Conservation (phyloP, 1,140 invertebrate genomes). For the Lucilia sericata region DNA sequence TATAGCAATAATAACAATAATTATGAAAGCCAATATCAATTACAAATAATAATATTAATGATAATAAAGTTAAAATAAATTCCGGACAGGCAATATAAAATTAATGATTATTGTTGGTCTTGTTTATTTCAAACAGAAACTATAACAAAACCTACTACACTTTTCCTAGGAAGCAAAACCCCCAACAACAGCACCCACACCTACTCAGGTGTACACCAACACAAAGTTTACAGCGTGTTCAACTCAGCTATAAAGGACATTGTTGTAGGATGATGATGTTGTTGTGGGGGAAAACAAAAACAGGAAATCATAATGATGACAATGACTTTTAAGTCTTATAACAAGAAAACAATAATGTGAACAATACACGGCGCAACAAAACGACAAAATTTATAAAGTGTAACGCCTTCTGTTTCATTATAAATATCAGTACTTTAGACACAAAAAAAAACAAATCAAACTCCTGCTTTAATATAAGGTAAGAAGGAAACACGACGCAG, state of each 20-base stretch:
- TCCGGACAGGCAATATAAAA: background rate
- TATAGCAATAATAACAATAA: background rate
- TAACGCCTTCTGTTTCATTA: background rate
- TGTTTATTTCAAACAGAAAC: background rate
- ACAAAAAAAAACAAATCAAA: too few relatives aligned
- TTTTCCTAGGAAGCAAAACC: background rate
- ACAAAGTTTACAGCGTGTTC: background rate
- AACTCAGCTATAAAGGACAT: background rate
- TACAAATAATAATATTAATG: background rate
- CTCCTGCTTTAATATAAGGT: too few relatives aligned
- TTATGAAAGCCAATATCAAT: background rate
- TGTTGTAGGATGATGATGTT: background rate
- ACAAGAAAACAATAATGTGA: background rate
- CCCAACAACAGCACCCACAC: background rate
- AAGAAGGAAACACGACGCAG: too few relatives aligned
- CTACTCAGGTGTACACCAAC: background rate
- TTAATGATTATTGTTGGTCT: background rate
- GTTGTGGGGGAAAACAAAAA: background rate
- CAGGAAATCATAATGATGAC: conserved; percentile 4
- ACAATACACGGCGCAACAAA: background rate
- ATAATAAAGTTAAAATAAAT: background rate
- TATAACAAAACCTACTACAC: background rate
- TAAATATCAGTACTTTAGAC: background rate
- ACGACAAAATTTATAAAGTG: background rate
- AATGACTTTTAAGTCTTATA: background rate